Conservation (phyloP, 2,888 invertebrate genomes). For the Morpho helenor region DNA sequence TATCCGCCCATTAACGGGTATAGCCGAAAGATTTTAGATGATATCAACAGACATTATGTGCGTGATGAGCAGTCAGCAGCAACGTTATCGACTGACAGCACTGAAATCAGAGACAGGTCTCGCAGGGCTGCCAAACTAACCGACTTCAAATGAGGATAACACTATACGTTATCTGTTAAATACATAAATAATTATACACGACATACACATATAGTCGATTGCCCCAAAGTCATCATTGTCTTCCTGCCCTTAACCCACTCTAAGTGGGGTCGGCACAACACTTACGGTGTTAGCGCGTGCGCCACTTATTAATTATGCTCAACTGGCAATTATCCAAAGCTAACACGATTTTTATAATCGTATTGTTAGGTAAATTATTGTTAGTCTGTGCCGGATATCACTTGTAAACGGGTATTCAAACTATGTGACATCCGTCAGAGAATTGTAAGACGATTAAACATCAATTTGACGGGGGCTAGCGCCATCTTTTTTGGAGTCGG, state of each 20-base stretch:
- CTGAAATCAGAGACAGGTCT: constrained; percentile 57
- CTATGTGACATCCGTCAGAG: too few relatives aligned
- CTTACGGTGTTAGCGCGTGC: constrained; percentile 45
- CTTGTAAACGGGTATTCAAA: too few relatives aligned
- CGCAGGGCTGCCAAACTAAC: constrained; percentile 18
- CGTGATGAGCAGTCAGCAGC: constrained; percentile 41
- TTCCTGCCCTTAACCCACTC: too few relatives aligned
- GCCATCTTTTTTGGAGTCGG: too few relatives aligned
- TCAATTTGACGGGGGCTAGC: too few relatives aligned
- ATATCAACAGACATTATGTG: constrained; percentile 35
- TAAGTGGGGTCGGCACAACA: not conserved
- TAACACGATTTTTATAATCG: constrained; percentile 16
- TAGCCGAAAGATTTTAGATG: constrained; percentile 27
- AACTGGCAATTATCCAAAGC: constrained; percentile 24
- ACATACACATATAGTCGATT: too few relatives aligned
- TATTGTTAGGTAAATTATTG: too few relatives aligned
- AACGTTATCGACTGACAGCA: constrained; percentile 48
- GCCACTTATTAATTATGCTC: constrained; percentile 41
- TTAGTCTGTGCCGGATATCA: too few relatives aligned
- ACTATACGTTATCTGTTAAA: too few relatives aligned
- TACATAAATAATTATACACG: too few relatives aligned
- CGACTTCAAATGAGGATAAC: not conserved
- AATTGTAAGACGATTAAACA: too few relatives aligned
- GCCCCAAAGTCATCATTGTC: too few relatives aligned
- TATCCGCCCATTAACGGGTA: constrained; percentile 22